Conservation (phyloP, 2,797 vertebrate genomes). For the Notoglanidium macrostoma region DNA sequence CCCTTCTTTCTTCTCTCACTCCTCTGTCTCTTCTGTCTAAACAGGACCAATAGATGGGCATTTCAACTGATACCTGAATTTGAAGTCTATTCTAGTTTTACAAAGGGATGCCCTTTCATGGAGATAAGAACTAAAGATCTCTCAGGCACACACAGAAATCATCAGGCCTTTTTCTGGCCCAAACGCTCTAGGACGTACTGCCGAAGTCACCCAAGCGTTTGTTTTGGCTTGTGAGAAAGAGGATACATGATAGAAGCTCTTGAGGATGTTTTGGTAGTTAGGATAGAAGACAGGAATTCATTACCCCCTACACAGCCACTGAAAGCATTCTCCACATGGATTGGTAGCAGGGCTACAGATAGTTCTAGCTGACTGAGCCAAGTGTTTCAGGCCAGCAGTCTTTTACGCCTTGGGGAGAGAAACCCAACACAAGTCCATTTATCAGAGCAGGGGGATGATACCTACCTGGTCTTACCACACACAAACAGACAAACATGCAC, state of each 20-base stretch:
- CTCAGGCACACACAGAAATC: conserved; percentile 28
- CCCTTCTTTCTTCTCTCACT: background rate
- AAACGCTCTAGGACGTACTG: conserved; percentile 63
- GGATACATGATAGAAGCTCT: conserved; percentile 37
- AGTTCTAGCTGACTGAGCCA: conserved; percentile 83
- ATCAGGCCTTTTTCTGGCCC: conserved; percentile 66
- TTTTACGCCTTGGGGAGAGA: conserved; percentile 50
- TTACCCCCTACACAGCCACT: conserved; percentile 52
- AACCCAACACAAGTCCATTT: conserved; percentile 58
- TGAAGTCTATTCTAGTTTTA: background rate
- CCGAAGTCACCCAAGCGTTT: background rate
- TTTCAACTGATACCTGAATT: conserved; percentile 8
- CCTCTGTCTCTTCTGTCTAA: conserved; percentile 1
- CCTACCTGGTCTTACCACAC: conserved; percentile 26
- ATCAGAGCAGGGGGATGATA: conserved; percentile 25
- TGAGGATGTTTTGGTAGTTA: conserved; percentile 46
- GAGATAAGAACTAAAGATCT: conserved; percentile 78
- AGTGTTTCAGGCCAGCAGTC: conserved; percentile 78
- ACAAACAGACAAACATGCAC: background rate
- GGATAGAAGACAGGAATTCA: conserved; percentile 32
- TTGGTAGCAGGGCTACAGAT: conserved; percentile 67
- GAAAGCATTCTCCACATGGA: conserved; percentile 48
- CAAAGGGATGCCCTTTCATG: conserved; percentile 60
- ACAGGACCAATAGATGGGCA: background rate
- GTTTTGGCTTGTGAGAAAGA: conserved; percentile 46